Conservation (phyloP, 37 sponge, comb jelly and placozoan genomes). For the Lycopodina hypogea region DNA sequence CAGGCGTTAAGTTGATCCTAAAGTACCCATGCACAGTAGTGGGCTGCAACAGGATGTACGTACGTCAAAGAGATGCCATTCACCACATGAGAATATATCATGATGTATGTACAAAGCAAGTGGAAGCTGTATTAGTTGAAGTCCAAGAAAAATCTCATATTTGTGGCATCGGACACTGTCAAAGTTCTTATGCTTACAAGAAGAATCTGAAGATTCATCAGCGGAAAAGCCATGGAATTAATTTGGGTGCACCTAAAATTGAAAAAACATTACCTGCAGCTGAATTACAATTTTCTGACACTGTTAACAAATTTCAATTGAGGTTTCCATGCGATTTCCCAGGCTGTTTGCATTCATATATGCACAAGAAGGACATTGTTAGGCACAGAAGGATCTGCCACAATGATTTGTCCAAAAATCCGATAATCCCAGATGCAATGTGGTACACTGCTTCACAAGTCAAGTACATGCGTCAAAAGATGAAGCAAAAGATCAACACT, state of each 20-base stretch:
- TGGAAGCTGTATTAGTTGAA: slow-evolving; percentile 45
- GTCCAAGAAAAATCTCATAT: slow-evolving; percentile 50
- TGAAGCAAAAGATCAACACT: slow-evolving; percentile 25
- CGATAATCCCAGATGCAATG: slow-evolving; percentile 51
- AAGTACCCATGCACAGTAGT: slow-evolving; percentile 42
- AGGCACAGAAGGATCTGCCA: slow-evolving; percentile 75
- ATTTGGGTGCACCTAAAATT: not conserved
- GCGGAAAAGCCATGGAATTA: slow-evolving; percentile 48
- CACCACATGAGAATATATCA: slow-evolving; percentile 75
- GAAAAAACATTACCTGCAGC: not conserved
- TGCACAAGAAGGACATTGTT: slow-evolving; percentile 80
- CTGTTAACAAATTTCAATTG: slow-evolving; percentile 11
- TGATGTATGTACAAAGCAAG: slow-evolving; percentile 26
- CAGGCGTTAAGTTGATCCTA: slow-evolving; percentile 11
- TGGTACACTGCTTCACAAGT: slow-evolving; percentile 32
- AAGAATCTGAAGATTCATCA: slow-evolving; percentile 77
- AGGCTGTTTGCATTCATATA: slow-evolving; percentile 60
- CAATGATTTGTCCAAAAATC: slow-evolving; percentile 54
- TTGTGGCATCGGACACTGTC: slow-evolving; percentile 47
- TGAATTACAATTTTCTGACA: not conserved
- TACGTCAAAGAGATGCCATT: slow-evolving; percentile 73
- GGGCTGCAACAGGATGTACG: slow-evolving; percentile 49
- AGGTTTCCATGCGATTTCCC: slow-evolving; percentile 74
- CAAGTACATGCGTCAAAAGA: slow-evolving; percentile 35
- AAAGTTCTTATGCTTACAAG: slow-evolving; percentile 63